A percentile compares a stretch with the other conserved stretches of the same genome.
Conservation (phyloP, 1,140 invertebrate species). For the Orius insidiosus region DNA sequence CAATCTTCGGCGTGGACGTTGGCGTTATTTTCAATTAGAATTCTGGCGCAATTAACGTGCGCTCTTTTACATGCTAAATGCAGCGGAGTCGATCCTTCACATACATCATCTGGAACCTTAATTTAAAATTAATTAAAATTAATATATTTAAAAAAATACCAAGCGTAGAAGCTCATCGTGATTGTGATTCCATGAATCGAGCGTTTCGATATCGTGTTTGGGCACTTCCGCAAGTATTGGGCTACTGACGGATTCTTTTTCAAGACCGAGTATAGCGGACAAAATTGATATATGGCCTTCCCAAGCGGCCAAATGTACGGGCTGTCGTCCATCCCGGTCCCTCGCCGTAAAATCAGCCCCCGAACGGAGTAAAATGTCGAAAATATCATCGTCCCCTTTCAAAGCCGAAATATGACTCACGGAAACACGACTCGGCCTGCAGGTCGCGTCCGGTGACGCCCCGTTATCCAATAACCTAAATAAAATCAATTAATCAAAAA, state of each 20-base stretch:
- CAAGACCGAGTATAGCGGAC: background rate
- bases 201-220: conserved; percentile 5
- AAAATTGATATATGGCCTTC: conserved; percentile 27
- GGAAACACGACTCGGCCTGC: conserved; percentile 26
- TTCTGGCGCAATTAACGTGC: conserved; percentile 25
- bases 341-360: conserved; percentile 24
- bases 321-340: conserved; percentile 27
- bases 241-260: background rate
- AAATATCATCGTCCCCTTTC: conserved; percentile 23
- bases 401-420: conserved; percentile 28
- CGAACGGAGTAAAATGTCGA: conserved; percentile 25
- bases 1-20: conserved; percentile 27
- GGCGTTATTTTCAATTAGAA: conserved; percentile 29
- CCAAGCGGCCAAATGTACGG: conserved; percentile 29
- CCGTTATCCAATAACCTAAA: conserved; percentile 27
- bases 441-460: conserved; percentile 30
- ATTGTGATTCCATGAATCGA: conserved; percentile 19
- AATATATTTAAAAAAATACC: conserved; percentile 5
- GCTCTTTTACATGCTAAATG: conserved; percentile 29
- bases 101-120: conserved; percentile 16
- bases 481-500: conserved; percentile 1
- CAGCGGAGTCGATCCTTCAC: conserved; percentile 24
- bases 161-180: conserved; percentile 13
- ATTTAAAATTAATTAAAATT: too few relatives aligned
- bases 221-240: background rate